Evolutionary conservation across 1,140 invertebrate genomes (phyloP).

Genomic region (Pissodes strobi): DNA sequence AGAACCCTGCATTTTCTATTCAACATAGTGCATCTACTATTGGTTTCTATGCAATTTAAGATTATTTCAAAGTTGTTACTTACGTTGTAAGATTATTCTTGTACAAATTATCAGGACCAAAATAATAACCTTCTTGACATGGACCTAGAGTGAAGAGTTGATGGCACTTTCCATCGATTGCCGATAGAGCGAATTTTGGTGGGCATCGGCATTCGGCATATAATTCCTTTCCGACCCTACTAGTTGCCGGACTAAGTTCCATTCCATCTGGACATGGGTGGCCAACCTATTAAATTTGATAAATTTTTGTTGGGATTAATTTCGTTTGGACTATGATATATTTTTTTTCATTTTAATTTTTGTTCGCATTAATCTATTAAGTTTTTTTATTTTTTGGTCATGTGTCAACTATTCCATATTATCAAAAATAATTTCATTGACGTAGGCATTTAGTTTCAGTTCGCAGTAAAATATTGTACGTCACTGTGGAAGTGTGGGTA

Average conservation of each 20-base stretch:
- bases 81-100: conserved; percentile 38
- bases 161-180: conserved; percentile 64
- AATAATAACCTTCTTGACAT: conserved; percentile 71
- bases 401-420: no score
- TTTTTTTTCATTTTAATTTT: no score
- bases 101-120: conserved; percentile 62
- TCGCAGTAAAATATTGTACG: no score
- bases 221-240: conserved; percentile 59
- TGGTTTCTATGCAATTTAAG: neutral
- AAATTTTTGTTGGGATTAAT: no score
- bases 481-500: no score
- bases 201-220: conserved; percentile 77
- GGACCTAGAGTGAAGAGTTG: conserved; percentile 72
- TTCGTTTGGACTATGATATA: no score
- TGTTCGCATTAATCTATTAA: no score
- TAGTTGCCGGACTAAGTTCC: conserved; percentile 70
- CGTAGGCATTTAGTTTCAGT: no score
- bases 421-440: no score
- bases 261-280: conserved; percentile 81
- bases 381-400: no score
- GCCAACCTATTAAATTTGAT: conserved; percentile 66
- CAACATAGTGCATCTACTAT: no score
- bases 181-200: conserved; percentile 71
- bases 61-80: conserved; percentile 3
- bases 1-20: no score